These are phyloP conservation scores for Drosophila tani DNA, from an alignment of 1,140 invertebrate species.

Conservation along the genomic window DNA sequence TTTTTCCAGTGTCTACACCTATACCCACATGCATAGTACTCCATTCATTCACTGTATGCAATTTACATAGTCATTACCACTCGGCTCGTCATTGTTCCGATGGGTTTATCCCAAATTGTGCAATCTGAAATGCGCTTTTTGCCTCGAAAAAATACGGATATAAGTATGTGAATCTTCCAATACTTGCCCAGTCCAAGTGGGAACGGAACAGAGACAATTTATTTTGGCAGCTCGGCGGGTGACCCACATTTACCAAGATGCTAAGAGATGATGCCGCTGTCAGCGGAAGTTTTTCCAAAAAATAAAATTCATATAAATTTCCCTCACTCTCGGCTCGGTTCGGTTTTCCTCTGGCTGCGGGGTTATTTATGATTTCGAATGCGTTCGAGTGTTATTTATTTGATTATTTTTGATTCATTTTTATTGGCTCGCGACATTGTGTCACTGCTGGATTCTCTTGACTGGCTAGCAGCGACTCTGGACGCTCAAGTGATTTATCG, in stretches of 20 bases:
- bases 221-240: conserved; percentile 70
- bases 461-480: conserved; percentile 47
- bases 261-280: conserved; percentile 19
- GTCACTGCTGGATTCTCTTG: conserved; percentile 70
- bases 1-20: conserved; percentile 1
- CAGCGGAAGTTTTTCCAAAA: conserved; percentile 76
- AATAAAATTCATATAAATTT: conserved; percentile 58
- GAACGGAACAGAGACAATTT: conserved; percentile 60
- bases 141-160: conserved; percentile 22
- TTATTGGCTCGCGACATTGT: conserved; percentile 76
- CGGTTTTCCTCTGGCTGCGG: not conserved
- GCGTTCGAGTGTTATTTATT: conserved; percentile 72
- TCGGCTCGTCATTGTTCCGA: conserved; percentile 44
- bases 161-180: conserved; percentile 29
- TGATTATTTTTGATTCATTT: conserved; percentile 83
- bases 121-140: conserved; percentile 51
- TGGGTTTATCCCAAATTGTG: conserved; percentile 66
- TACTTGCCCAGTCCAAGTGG: conserved; percentile 19
- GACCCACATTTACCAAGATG: conserved; percentile 34
- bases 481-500: conserved; percentile 64
- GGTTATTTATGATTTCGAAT: conserved; percentile 64
- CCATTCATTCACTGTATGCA: conserved; percentile 17
- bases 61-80: conserved; percentile 48
- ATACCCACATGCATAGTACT: not conserved
- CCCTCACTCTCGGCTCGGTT: conserved; percentile 1